Percentiles rank a stretch among this genome's conserved stretches.
Conservation (phyloP, 2,888 invertebrate species). For the Diloba caeruleocephala region DNA sequence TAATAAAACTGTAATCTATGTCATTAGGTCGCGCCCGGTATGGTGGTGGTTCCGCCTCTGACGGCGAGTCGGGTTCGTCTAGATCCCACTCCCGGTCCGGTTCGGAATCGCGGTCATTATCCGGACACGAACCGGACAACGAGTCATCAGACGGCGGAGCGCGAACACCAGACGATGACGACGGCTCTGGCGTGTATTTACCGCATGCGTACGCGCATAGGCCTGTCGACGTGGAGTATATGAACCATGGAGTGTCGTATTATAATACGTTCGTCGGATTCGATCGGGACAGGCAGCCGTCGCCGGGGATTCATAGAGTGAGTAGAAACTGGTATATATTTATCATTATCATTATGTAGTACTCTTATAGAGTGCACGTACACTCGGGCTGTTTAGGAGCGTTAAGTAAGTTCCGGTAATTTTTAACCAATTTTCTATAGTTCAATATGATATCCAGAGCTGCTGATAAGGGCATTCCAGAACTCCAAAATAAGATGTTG, state of each 20-base stretch:
- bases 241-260: constrained; percentile 89
- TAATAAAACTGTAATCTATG: neutral
- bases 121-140: constrained; percentile 93
- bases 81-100: constrained; percentile 89
- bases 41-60: constrained; percentile 88
- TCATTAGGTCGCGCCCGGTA: constrained; percentile 91
- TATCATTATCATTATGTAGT: too few relatives aligned
- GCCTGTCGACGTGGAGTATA: constrained; percentile 80
- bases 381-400: too few relatives aligned
- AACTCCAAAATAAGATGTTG: too few relatives aligned
- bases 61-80: constrained; percentile 92
- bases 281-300: constrained; percentile 84
- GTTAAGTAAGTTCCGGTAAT: too few relatives aligned
- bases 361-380: too few relatives aligned
- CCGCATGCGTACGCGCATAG: constrained; percentile 90
- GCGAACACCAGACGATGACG: constrained; percentile 91
- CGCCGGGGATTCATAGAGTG: constrained; percentile 84
- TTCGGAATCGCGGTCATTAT: constrained; percentile 92
- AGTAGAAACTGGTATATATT: constrained; percentile 51
- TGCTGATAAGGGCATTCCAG: too few relatives aligned
- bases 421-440: too few relatives aligned
- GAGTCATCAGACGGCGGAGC: constrained; percentile 93
- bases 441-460: too few relatives aligned
- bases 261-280: constrained; percentile 90
- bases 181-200: constrained; percentile 90